These are phyloP conservation scores for Oryzias sinensis DNA, from an alignment of 2,797 vertebrate species.

Conservation along the genomic window DNA sequence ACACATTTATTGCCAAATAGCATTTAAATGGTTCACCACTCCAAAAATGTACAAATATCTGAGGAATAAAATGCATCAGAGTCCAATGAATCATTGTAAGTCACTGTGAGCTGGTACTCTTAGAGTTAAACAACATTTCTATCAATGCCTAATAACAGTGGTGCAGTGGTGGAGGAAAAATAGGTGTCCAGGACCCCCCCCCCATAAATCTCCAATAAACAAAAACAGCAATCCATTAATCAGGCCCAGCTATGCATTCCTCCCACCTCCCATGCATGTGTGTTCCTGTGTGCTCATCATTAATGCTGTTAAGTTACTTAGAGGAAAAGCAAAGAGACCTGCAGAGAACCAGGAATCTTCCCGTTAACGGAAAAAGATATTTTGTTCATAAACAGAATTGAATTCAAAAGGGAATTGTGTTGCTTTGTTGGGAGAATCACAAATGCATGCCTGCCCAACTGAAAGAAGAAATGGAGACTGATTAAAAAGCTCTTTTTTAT, in stretches of 20 bases:
- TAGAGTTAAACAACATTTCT: too few species aligned
- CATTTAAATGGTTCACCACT: too few species aligned
- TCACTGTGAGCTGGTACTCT: too few species aligned
- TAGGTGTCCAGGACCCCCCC: not conserved
- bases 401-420: slow-evolving; percentile 37
- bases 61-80: too few species aligned
- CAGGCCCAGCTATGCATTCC: not conserved
- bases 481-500: slow-evolving; percentile 6
- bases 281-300: slow-evolving; percentile 16
- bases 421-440: slow-evolving; percentile 44
- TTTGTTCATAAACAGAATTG: slow-evolving; percentile 43
- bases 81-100: too few species aligned
- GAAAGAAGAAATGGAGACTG: slow-evolving; percentile 18
- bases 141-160: too few species aligned
- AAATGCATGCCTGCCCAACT: slow-evolving; percentile 17
- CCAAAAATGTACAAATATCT: too few species aligned
- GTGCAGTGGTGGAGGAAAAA: slow-evolving; percentile 1
- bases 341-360: slow-evolving; percentile 42
- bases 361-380: slow-evolving; percentile 48
- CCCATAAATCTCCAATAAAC: slow-evolving; percentile 2
- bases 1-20: too few species aligned
- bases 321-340: slow-evolving; percentile 37
- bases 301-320: slow-evolving; percentile 31
- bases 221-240: slow-evolving; percentile 20
- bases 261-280: slow-evolving; percentile 3